phyloP scores from a whole-genome alignment of 2,113 vertebrate genomes.

The Verasper variegatus region DNA sequence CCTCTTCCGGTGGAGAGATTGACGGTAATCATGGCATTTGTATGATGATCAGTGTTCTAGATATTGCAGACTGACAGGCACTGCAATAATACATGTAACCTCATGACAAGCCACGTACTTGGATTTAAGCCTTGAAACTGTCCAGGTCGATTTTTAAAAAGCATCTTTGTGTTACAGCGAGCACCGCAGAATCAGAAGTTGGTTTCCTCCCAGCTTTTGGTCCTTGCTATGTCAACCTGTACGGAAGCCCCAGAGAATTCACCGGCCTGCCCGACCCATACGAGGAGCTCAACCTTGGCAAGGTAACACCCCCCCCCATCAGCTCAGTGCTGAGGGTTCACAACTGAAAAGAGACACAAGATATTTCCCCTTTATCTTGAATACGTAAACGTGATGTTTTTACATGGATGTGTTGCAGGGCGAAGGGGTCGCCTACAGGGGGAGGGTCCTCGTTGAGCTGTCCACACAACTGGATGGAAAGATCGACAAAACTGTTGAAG shows the following conservation, averaged over 20 bases:
- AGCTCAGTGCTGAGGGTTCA: neutral
- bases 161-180: slow-evolving; percentile 72
- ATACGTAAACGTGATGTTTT: neutral
- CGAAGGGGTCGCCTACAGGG: slow-evolving; percentile 95
- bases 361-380: neutral
- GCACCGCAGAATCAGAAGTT: slow-evolving; percentile 84
- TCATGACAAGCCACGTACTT: neutral
- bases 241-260: slow-evolving; percentile 95
- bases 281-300: slow-evolving; percentile 93
- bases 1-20: slow-evolving; percentile 90
- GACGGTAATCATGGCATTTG: slow-evolving; percentile 83
- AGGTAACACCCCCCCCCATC: slow-evolving; percentile 75
- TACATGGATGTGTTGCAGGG: slow-evolving; percentile 79
- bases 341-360: neutral
- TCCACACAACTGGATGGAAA: slow-evolving; percentile 88
- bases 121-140: neutral
- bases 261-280: slow-evolving; percentile 92
- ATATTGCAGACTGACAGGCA: neutral
- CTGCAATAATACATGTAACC: too few relatives aligned
- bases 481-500: slow-evolving; percentile 85
- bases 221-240: slow-evolving; percentile 94
- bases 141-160: neutral
- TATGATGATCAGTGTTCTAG: neutral
- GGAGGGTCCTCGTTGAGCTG: slow-evolving; percentile 93
- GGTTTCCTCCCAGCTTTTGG: slow-evolving; percentile 98